Percentiles rank a stretch among this genome's conserved stretches.
These are phyloP conservation scores for Paracanthobrama guichenoti DNA, from an alignment of 2,113 vertebrate genomes.

Conservation along the genomic window DNA sequence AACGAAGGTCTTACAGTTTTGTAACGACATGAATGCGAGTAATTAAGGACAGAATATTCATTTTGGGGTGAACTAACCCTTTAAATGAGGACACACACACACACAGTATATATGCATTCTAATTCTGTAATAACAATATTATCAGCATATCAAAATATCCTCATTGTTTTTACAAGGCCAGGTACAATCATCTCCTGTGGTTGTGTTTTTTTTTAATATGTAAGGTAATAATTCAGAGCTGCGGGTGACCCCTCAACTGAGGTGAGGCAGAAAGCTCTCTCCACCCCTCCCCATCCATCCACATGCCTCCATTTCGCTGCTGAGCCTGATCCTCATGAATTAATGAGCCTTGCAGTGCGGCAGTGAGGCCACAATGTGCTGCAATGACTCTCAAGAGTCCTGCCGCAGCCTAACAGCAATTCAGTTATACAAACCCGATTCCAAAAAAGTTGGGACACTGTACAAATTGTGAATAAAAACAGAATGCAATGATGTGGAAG, in stretches of 20 bases:
- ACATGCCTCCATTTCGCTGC: constrained; percentile 34
- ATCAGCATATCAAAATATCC: not conserved
- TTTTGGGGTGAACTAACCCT: no score
- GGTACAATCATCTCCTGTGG: not conserved
- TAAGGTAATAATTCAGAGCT: not conserved
- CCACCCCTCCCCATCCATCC: constrained; percentile 19
- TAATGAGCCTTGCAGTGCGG: constrained; percentile 43
- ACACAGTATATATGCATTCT: not conserved
- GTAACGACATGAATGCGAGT: no score
- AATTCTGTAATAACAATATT: not conserved
- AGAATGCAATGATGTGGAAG: no score
- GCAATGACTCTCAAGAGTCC: constrained; percentile 18
- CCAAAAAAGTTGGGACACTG: no score
- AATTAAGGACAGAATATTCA: no score
- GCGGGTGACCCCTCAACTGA: constrained; percentile 16
- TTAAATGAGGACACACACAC: no score
- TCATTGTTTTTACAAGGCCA: not conserved
- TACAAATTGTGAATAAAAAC: no score
- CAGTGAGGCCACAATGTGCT: constrained; percentile 3
- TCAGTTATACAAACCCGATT: no score
- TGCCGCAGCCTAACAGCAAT: constrained; percentile 30
- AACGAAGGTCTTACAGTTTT: no score
- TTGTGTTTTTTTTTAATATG: not conserved
- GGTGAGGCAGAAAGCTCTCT: not conserved
- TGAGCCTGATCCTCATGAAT: constrained; percentile 48